phyloP scores from a whole-genome alignment of 2,113 vertebrate genomes.

The Pachycephala philippinensis region DNA sequence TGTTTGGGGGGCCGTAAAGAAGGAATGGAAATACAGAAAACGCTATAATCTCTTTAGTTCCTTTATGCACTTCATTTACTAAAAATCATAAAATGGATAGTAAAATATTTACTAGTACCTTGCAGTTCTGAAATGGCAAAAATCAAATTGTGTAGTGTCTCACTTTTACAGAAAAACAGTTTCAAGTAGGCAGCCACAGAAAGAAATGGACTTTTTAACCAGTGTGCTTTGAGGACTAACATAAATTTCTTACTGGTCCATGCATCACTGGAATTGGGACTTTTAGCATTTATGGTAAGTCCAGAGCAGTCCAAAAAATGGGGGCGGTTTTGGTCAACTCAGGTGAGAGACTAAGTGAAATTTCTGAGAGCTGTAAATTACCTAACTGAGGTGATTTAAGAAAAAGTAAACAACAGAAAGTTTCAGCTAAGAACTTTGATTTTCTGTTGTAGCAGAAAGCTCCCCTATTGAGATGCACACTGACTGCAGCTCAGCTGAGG shows the following conservation, averaged over 20 bases:
- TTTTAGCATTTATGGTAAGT: neutral
- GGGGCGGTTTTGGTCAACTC: neutral
- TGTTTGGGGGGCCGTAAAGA: constrained; percentile 59
- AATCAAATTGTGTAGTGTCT: constrained; percentile 44
- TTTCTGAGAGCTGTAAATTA: neutral
- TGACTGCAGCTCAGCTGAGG: neutral
- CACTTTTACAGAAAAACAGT: constrained; percentile 25
- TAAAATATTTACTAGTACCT: constrained; percentile 74
- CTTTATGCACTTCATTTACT: constrained; percentile 71
- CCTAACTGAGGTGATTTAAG: neutral
- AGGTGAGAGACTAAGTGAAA: neutral
- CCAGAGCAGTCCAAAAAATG: neutral
- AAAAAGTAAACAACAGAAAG: neutral
- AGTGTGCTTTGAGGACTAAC: neutral
- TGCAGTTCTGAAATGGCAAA: constrained; percentile 59
- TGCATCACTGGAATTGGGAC: neutral
- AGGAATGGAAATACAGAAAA: constrained; percentile 66
- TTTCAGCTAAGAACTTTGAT: neutral
- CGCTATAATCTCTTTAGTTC: constrained; percentile 54
- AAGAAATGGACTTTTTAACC: neutral
- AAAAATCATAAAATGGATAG: constrained; percentile 69
- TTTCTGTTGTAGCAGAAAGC: neutral
- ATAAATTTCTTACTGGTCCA: neutral
- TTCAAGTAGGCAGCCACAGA: neutral
- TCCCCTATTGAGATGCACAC: neutral